These are phyloP conservation scores for Eupithecia dodoneata DNA, from an alignment of 2,888 invertebrate genomes.

Conservation along the genomic window DNA sequence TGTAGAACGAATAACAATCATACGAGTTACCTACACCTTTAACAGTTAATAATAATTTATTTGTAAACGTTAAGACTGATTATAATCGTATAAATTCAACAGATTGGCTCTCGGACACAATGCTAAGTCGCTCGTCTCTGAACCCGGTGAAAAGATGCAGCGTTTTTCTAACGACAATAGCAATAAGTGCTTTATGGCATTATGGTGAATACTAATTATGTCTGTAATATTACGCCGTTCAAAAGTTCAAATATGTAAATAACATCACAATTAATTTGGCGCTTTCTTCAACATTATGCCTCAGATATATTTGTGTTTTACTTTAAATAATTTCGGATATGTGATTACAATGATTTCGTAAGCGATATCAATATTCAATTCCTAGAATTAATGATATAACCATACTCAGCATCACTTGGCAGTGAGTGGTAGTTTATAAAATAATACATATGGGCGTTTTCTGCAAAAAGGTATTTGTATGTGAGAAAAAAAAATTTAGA, in stretches of 20 bases:
- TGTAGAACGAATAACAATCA: constrained; percentile 58
- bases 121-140: constrained; percentile 5
- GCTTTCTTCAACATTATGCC: constrained; percentile 15
- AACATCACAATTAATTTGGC: constrained; percentile 27
- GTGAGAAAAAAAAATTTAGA: neutral
- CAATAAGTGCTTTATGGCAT: neutral
- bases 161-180: neutral
- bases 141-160: neutral
- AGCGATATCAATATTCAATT: constrained; percentile 13
- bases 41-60: constrained; percentile 59
- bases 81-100: constrained; percentile 46
- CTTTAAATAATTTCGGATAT: constrained; percentile 23
- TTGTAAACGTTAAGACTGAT: constrained; percentile 57
- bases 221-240: constrained; percentile 5
- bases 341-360: constrained; percentile 19
- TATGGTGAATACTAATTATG: neutral
- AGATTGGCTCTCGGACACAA: constrained; percentile 28
- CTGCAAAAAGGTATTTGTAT: constrained; percentile 5
- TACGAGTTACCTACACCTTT: constrained; percentile 56
- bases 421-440: constrained; percentile 14
- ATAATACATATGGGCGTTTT: neutral
- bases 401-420: constrained; percentile 12
- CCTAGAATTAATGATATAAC: constrained; percentile 6
- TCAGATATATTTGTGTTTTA: constrained; percentile 30
- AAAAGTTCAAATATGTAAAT: constrained; percentile 25